Percentiles rank a stretch among this genome's conserved stretches.
phyloP scores from a whole-genome alignment of 2,888 invertebrate species.

The Dryococelus australis region DNA sequence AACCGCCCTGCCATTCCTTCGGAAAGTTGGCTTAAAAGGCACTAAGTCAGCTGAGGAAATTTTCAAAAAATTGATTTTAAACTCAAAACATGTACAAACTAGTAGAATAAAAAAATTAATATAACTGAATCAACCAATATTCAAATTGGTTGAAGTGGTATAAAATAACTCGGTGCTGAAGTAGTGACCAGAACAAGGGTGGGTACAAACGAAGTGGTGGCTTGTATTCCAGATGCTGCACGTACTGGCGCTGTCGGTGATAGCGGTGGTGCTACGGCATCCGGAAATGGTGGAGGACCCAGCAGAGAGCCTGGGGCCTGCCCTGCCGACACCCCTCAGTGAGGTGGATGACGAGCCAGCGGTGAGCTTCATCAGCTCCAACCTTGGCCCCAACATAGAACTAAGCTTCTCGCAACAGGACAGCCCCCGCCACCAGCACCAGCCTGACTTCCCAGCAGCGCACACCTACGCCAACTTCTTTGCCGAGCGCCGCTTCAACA shows the following conservation, averaged over 20 bases:
- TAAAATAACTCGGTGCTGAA: too few relatives aligned
- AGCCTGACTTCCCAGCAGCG: slow-evolving; percentile 33
- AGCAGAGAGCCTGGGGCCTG: slow-evolving; percentile 49
- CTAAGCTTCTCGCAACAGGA: slow-evolving; percentile 32
- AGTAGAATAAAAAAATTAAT: too few relatives aligned
- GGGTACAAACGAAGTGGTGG: too few relatives aligned
- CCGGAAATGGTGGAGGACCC: slow-evolving; percentile 69
- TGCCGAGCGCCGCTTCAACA: slow-evolving; percentile 70
- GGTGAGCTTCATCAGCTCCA: slow-evolving; percentile 36
- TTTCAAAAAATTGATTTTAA: too few relatives aligned
- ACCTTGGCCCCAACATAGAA: slow-evolving; percentile 37
- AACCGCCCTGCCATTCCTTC: too few relatives aligned
- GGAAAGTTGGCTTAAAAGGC: too few relatives aligned
- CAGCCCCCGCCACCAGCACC: slow-evolving; percentile 33
- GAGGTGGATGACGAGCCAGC: slow-evolving; percentile 68
- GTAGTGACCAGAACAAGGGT: too few relatives aligned
- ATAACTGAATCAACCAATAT: too few relatives aligned
- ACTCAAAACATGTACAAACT: too few relatives aligned
- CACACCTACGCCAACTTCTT: slow-evolving; percentile 51
- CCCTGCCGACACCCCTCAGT: slow-evolving; percentile 75
- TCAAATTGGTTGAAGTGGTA: too few relatives aligned
- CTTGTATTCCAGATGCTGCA: slow-evolving; percentile 71
- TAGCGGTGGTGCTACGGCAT: slow-evolving; percentile 77
- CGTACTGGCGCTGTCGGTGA: slow-evolving; percentile 74
- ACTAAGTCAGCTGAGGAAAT: too few relatives aligned